These are phyloP conservation scores for Tringa solitaria DNA, from an alignment of 2,113 vertebrate genomes.

Conservation along the genomic window DNA sequence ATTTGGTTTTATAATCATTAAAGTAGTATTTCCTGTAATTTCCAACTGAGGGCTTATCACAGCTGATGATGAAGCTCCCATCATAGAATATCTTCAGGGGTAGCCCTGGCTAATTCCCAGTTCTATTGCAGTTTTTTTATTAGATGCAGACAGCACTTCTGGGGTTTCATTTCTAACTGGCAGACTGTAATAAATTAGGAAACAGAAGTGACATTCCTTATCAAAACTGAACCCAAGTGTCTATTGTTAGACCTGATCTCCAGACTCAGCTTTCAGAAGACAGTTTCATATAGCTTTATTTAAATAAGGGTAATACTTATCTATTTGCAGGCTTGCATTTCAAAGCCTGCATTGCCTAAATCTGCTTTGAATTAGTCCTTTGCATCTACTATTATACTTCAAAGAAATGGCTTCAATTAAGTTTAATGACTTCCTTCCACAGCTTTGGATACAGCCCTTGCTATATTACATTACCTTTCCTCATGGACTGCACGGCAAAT, in stretches of 20 bases:
- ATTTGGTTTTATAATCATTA: conserved; percentile 7
- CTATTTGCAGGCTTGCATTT: conserved; percentile 11
- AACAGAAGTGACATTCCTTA: conserved; percentile 13
- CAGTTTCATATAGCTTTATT: neutral
- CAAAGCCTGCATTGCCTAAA: conserved; percentile 17
- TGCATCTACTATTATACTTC: conserved; percentile 43
- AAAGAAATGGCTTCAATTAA: conserved; percentile 49
- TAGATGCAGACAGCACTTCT: neutral
- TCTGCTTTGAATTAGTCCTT: conserved; percentile 22
- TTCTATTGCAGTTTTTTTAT: neutral
- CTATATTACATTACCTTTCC: conserved; percentile 45
- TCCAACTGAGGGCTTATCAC: neutral
- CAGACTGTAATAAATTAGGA: neutral
- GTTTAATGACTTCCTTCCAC: conserved; percentile 56
- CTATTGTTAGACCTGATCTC: neutral
- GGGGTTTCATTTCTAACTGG: neutral
- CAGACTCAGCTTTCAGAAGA: neutral
- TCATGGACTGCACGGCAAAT: conserved; percentile 1
- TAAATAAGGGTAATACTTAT: neutral
- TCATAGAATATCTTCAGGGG: neutral
- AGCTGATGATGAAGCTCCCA: neutral
- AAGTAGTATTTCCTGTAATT: neutral
- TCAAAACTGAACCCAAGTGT: neutral
- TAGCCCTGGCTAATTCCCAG: neutral
- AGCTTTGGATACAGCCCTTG: conserved; percentile 10